Conservation (phyloP, 2,888 invertebrate species). For the Schizotus pectinicornis region DNA sequence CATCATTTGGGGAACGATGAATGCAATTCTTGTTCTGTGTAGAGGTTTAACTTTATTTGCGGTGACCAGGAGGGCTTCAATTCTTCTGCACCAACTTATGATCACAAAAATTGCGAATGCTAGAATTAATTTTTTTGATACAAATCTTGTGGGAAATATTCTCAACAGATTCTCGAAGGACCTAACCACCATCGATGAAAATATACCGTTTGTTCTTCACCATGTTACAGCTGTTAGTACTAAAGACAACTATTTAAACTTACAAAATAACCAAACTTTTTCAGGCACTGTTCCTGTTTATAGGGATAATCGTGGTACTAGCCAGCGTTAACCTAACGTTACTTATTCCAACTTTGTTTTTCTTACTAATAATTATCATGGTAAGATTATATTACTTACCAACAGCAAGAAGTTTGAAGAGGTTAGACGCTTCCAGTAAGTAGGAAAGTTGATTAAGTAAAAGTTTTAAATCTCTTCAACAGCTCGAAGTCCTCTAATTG, state of each 20-base stretch:
- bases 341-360: no score
- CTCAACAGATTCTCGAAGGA: constrained; percentile 12
- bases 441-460: constrained; percentile 6
- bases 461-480: background rate
- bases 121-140: constrained; percentile 9
- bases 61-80: background rate
- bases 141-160: constrained; percentile 8
- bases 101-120: background rate
- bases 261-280: no score
- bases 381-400: constrained; percentile 39
- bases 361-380: constrained; percentile 1
- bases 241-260: no score
- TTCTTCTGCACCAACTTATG: constrained; percentile 3
- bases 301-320: no score
- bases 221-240: no score
- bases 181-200: background rate
- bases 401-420: constrained; percentile 44
- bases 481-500: no score
- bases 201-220: constrained; percentile 44
- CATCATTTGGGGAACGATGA: no score
- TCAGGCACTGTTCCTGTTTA: no score
- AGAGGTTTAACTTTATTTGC: no score
- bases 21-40: no score
- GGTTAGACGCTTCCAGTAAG: constrained; percentile 45
- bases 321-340: no score